These are phyloP conservation scores for Ochropleura leucogaster DNA, from an alignment of 2,888 invertebrate species.

Conservation along the genomic window DNA sequence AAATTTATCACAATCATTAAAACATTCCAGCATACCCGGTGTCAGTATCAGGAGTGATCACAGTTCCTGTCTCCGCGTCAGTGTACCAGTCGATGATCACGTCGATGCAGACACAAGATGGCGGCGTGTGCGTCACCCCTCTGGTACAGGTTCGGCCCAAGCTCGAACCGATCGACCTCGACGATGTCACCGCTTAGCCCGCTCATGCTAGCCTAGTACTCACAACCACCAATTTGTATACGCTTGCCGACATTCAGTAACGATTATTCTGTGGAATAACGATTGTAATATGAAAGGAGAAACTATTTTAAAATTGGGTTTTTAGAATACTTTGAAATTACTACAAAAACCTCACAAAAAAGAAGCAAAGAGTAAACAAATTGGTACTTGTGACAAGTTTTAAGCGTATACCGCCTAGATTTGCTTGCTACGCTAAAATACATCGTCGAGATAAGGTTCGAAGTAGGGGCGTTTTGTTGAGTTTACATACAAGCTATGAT, in stretches of 20 bases:
- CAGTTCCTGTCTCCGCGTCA: slow-evolving; percentile 97
- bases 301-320: neutral
- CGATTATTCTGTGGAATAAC: neutral
- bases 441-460: neutral
- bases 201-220: neutral
- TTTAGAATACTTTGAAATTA: neutral
- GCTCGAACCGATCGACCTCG: slow-evolving; percentile 1
- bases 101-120: slow-evolving; percentile 96
- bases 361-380: neutral
- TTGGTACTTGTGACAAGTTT: neutral
- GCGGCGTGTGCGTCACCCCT: slow-evolving; percentile 95
- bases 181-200: slow-evolving; percentile 8
- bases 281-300: neutral
- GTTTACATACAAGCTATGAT: neutral
- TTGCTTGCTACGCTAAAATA: slow-evolving; percentile 27
- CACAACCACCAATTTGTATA: neutral
- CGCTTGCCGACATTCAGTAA: neutral
- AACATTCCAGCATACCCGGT: slow-evolving; percentile 93
- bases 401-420: slow-evolving; percentile 13
- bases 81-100: slow-evolving; percentile 99
- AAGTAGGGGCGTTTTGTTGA: neutral
- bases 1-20: neutral
- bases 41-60: slow-evolving; percentile 97
- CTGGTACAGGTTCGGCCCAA: slow-evolving; percentile 93
- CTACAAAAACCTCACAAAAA: neutral